Conservation (phyloP, 1,140 invertebrate genomes). For the Pachypeltis micranthus region DNA sequence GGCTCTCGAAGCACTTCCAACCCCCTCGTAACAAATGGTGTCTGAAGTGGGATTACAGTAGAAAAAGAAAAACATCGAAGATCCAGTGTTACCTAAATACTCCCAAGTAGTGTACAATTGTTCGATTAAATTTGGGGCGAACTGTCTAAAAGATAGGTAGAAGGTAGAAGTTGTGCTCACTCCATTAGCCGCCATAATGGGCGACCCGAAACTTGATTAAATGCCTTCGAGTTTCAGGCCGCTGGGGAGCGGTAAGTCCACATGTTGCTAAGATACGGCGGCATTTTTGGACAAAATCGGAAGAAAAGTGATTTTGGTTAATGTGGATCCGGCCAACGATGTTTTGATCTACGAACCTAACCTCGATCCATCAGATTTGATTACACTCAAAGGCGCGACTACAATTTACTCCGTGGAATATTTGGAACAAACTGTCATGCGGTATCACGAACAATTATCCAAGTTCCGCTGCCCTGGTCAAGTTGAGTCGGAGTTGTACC, state of each 20-base stretch:
- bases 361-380: constrained; percentile 75
- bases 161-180: neutral
- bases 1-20: too few species aligned
- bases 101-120: neutral
- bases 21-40: too few species aligned
- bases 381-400: constrained; percentile 89
- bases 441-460: constrained; percentile 61
- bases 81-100: neutral
- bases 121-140: neutral
- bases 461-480: constrained; percentile 74
- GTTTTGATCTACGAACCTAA: constrained; percentile 49
- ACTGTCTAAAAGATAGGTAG: neutral
- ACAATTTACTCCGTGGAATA: constrained; percentile 91
- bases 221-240: constrained; percentile 49
- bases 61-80: neutral
- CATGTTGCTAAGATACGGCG: constrained; percentile 80
- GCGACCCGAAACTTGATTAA: neutral
- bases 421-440: constrained; percentile 81
- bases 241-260: constrained; percentile 94
- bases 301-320: constrained; percentile 76
- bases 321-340: constrained; percentile 96
- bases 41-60: too few species aligned
- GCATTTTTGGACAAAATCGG: constrained; percentile 63
- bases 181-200: neutral
- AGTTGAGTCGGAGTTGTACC: constrained; percentile 90